Evolutionary conservation across 2,113 vertebrate species (phyloP).

Genomic region (Myrmecobius fasciatus): DNA sequence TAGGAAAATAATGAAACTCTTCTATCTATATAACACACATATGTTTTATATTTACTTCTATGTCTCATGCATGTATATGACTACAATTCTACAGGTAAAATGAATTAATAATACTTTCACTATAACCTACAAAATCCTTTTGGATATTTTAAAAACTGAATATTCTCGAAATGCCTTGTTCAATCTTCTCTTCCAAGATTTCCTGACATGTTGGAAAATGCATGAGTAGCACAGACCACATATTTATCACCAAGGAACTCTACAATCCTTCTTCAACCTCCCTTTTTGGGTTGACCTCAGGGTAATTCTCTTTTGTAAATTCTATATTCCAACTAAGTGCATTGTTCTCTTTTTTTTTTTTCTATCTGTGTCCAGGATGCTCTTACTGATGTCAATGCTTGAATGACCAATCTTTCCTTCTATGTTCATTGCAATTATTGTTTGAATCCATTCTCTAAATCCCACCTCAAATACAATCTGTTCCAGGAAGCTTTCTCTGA

Average conservation of each 20-base stretch:
- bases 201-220: background rate
- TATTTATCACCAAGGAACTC: background rate
- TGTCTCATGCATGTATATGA: background rate
- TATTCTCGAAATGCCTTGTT: background rate
- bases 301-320: background rate
- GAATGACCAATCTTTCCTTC: background rate
- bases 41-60: background rate
- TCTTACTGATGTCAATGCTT: background rate
- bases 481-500: background rate
- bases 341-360: background rate
- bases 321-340: background rate
- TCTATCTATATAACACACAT: background rate
- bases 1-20: conserved; percentile 60
- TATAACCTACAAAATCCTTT: background rate
- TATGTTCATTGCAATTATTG: background rate
- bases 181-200: background rate
- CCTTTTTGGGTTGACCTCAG: background rate
- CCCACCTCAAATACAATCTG: background rate
- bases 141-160: background rate
- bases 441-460: background rate
- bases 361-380: background rate
- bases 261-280: background rate
- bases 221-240: background rate
- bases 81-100: background rate
- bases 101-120: background rate